These are phyloP conservation scores for Albula goreensis DNA, from an alignment of 2,113 vertebrate species.

Conservation along the genomic window DNA sequence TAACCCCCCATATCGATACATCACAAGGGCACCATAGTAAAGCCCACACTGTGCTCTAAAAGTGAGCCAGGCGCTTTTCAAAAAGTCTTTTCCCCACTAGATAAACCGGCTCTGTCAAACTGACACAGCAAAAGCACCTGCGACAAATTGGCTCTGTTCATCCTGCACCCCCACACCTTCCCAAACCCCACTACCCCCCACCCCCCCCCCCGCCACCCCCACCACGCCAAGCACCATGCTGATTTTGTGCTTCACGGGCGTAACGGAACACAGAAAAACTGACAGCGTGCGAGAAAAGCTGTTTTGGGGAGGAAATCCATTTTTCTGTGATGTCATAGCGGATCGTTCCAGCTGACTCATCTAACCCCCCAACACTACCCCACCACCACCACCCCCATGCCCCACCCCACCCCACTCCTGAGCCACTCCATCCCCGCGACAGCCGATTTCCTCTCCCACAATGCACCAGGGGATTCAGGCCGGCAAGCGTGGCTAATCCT, in stretches of 20 bases:
- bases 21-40: too few species aligned
- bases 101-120: conserved; percentile 40
- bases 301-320: conserved; percentile 24
- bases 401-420: too few species aligned
- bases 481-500: conserved; percentile 28
- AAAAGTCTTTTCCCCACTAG: conserved; percentile 17
- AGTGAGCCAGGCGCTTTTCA: conserved; percentile 11
- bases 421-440: conserved; percentile 15
- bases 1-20: conserved; percentile 14
- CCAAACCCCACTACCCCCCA: too few species aligned
- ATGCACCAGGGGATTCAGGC: conserved; percentile 35
- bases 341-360: conserved; percentile 57
- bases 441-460: conserved; percentile 14
- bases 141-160: conserved; percentile 51
- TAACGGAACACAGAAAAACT: conserved; percentile 50
- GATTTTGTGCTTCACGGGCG: conserved; percentile 50
- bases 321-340: conserved; percentile 45
- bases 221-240: neutral
- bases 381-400: too few species aligned
- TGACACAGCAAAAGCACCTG: conserved; percentile 50
- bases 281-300: conserved; percentile 38
- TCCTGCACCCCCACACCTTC: conserved; percentile 1
- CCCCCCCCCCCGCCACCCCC: conserved; percentile 26
- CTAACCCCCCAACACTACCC: neutral
- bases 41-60: neutral